These are phyloP conservation scores for Stenodema calcarata DNA, from an alignment of 2,888 invertebrate species.

Conservation along the genomic window DNA sequence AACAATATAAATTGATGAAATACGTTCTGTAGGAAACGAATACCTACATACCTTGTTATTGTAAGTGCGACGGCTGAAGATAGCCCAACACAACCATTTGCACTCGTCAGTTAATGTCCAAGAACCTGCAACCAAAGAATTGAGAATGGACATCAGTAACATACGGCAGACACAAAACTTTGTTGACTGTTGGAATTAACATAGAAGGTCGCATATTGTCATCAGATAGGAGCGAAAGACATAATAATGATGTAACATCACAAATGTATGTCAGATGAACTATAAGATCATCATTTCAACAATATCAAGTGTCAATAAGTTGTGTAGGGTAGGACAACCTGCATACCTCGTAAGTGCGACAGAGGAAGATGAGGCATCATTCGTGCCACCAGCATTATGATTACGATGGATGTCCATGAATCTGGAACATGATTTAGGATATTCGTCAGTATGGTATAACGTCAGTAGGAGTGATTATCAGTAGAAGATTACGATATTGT, in stretches of 20 bases:
- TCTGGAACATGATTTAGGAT: not conserved
- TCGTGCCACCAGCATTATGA: no score
- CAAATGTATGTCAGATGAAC: conserved; percentile 50
- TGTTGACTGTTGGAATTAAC: no score
- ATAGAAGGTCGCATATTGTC: no score
- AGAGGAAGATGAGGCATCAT: not conserved
- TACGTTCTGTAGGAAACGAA: not conserved
- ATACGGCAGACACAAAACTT: no score
- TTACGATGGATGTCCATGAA: not conserved
- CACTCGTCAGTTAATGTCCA: no score
- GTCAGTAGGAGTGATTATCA: no score
- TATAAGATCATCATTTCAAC: conserved; percentile 49
- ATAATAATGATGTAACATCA: conserved; percentile 16
- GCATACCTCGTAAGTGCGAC: no score
- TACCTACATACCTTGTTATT: not conserved
- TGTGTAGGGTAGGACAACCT: no score
- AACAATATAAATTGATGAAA: not conserved
- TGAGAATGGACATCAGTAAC: no score
- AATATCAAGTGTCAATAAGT: not conserved
- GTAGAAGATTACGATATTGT: not conserved
- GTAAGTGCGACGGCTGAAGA: no score
- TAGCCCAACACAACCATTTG: no score
- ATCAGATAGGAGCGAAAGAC: conserved; percentile 53
- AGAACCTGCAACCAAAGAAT: no score
- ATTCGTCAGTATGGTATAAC: not conserved